A percentile compares a stretch with the other conserved stretches of the same genome.
Conservation (phyloP, 2,888 invertebrate genomes). For the Troides aeacus region DNA sequence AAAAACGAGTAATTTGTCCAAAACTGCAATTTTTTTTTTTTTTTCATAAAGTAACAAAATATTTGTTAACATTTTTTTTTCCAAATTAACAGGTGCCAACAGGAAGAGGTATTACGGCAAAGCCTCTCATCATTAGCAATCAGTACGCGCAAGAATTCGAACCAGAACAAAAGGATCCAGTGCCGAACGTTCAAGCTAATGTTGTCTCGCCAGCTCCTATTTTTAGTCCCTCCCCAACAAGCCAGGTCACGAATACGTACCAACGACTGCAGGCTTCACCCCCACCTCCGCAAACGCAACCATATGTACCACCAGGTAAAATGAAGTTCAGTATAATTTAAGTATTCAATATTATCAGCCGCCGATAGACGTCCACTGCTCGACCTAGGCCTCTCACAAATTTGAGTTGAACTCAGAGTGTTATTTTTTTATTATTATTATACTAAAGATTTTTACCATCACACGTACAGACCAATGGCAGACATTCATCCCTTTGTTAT, state of each 20-base stretch:
- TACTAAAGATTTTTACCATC: too few relatives aligned
- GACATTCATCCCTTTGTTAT: too few relatives aligned
- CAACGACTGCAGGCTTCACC: slow-evolving; percentile 65
- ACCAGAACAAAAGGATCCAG: slow-evolving; percentile 62
- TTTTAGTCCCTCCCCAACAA: slow-evolving; percentile 54
- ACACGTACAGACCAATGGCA: too few relatives aligned
- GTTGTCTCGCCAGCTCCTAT: slow-evolving; percentile 30
- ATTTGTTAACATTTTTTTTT: too few relatives aligned
- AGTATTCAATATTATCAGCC: too few relatives aligned
- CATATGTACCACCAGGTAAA: slow-evolving; percentile 69
- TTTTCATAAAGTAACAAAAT: too few relatives aligned
- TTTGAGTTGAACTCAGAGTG: too few relatives aligned
- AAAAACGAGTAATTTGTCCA: too few relatives aligned
- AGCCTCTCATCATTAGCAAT: slow-evolving; percentile 72
- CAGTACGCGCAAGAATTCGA: slow-evolving; percentile 74
- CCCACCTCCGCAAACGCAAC: slow-evolving; percentile 57
- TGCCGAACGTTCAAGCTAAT: slow-evolving; percentile 31
- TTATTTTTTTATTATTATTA: too few relatives aligned
- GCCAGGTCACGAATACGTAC: slow-evolving; percentile 47
- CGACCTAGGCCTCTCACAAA: too few relatives aligned
- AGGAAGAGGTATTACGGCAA: slow-evolving; percentile 65
- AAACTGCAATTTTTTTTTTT: too few relatives aligned
- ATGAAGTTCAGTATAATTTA: not conserved
- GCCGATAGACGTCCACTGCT: too few relatives aligned
- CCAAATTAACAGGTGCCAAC: slow-evolving; percentile 55